A percentile compares a stretch with the other conserved stretches of the same genome.
Evolutionary conservation across 2,113 vertebrate genomes (phyloP).

Genomic region (Prunella fulvescens): DNA sequence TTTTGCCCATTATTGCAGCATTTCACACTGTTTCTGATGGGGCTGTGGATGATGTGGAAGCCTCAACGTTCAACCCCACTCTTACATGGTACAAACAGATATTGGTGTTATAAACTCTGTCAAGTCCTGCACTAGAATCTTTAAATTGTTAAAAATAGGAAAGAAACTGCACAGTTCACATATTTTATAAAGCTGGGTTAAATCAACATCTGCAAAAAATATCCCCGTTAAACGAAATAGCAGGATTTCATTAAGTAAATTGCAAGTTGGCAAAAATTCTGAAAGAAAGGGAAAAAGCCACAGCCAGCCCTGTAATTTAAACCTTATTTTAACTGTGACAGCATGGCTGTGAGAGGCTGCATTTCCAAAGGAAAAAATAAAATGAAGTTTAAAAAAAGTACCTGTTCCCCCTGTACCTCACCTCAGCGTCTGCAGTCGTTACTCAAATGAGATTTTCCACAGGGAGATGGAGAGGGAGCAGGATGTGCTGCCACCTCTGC

Average conservation of each 20-base stretch:
- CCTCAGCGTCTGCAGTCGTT: slow-evolving; percentile 51
- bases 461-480: neutral
- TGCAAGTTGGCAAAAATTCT: slow-evolving; percentile 97
- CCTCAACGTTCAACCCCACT: neutral
- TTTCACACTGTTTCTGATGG: neutral
- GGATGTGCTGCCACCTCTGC: neutral
- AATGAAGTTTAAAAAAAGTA: slow-evolving; percentile 55
- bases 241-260: slow-evolving; percentile 99
- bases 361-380: slow-evolving; percentile 70
- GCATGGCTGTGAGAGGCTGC: slow-evolving; percentile 76
- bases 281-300: slow-evolving; percentile 93
- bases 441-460: slow-evolving; percentile 38
- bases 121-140: slow-evolving; percentile 30
- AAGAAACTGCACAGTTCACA: slow-evolving; percentile 80
- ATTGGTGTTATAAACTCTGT: neutral
- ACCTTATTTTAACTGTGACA: slow-evolving; percentile 93
- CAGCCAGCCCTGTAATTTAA: slow-evolving; percentile 97
- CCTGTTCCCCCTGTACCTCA: slow-evolving; percentile 13
- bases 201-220: slow-evolving; percentile 93
- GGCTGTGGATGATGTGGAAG: neutral
- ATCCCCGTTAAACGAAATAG: slow-evolving; percentile 92
- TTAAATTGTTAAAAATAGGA: slow-evolving; percentile 76
- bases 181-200: slow-evolving; percentile 86
- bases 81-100: neutral
- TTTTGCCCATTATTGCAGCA: neutral